Evolutionary conservation across 2,797 vertebrate genomes (phyloP).

Genomic region (Pseudomugil tenellus): DNA sequence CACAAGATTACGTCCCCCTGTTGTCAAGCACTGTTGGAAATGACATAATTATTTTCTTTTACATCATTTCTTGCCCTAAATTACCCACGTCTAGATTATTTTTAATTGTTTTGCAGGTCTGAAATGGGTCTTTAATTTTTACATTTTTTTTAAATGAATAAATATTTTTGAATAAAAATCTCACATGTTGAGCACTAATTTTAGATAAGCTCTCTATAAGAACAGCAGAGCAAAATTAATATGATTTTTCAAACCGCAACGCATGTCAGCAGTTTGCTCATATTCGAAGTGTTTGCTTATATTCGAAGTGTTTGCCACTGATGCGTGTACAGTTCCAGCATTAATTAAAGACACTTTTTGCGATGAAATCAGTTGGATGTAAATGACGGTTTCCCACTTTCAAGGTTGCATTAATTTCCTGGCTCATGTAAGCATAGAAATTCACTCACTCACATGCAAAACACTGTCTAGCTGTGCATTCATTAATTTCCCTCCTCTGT

Average conservation of each 20-base stretch:
- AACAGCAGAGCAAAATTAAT: background rate
- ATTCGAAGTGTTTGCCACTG: constrained; percentile 1
- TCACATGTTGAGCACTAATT: background rate
- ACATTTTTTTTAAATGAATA: background rate
- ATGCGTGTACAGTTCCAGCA: constrained; percentile 5
- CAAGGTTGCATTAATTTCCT: constrained; percentile 8
- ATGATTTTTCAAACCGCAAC: background rate
- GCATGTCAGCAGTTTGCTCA: background rate
- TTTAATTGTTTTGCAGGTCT: background rate
- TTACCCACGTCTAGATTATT: too few relatives aligned
- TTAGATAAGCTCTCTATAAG: background rate
- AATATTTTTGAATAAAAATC: too few relatives aligned
- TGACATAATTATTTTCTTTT: background rate
- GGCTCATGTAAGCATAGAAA: background rate
- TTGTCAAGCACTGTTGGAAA: background rate
- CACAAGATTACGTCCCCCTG: background rate
- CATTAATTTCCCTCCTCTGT: constrained; percentile 3
- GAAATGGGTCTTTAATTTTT: too few relatives aligned
- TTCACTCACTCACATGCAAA: constrained; percentile 19
- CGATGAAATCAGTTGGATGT: background rate
- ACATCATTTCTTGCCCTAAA: too few relatives aligned
- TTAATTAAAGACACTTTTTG: background rate
- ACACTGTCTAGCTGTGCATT: background rate
- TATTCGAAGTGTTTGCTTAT: constrained; percentile 1
- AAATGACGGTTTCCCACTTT: constrained; percentile 14